Conservation (phyloP, 2,888 invertebrate species). For the Drosophila pseudotakahashii region DNA sequence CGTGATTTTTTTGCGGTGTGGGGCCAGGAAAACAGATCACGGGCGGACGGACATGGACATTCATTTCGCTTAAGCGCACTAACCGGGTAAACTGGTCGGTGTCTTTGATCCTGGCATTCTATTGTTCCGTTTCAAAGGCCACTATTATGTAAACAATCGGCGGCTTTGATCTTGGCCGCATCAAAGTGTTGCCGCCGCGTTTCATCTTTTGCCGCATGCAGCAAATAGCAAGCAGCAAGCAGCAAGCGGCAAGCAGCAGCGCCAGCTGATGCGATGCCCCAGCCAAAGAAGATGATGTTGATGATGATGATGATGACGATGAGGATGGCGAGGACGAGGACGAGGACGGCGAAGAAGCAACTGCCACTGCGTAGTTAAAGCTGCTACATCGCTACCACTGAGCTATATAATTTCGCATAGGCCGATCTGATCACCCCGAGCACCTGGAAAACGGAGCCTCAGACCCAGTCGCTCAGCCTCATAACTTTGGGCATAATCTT, state of each 20-base stretch:
- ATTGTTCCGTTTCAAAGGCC: constrained; percentile 87
- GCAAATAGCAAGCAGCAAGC: constrained; percentile 47
- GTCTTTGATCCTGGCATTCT: constrained; percentile 84
- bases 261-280: constrained; percentile 51
- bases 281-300: constrained; percentile 31
- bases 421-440: constrained; percentile 49
- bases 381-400: constrained; percentile 48
- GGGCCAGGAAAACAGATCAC: constrained; percentile 59
- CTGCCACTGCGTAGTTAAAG: constrained; percentile 69
- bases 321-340: constrained; percentile 12
- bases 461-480: constrained; percentile 34
- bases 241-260: constrained; percentile 48
- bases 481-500: constrained; percentile 77
- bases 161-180: constrained; percentile 87
- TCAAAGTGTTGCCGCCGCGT: constrained; percentile 82
- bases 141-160: constrained; percentile 89
- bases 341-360: constrained; percentile 43
- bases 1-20: constrained; percentile 17
- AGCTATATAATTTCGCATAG: constrained; percentile 78
- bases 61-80: constrained; percentile 75
- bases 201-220: constrained; percentile 72
- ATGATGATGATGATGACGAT: constrained; percentile 38
- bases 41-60: constrained; percentile 64
- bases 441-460: constrained; percentile 57
- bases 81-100: constrained; percentile 70